These are phyloP conservation scores for Ophion ellenae DNA, from an alignment of 2,888 invertebrate genomes.

Conservation along the genomic window DNA sequence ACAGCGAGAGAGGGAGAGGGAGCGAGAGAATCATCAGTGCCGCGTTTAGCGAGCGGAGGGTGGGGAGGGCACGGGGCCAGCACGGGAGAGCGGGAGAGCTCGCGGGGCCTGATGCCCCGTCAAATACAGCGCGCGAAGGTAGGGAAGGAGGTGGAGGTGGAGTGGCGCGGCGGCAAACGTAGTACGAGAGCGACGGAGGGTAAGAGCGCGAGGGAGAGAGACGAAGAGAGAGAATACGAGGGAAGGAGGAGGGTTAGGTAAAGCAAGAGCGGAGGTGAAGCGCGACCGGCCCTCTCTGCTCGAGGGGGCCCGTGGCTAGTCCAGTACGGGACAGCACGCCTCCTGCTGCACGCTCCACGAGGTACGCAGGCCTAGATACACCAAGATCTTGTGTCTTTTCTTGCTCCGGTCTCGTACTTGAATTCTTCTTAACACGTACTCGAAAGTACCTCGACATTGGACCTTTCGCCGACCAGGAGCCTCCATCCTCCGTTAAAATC, in stretches of 20 bases:
- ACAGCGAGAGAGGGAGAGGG: conserved; percentile 41
- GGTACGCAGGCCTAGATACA: conserved; percentile 76
- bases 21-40: conserved; percentile 49
- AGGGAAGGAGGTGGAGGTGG: conserved; percentile 69
- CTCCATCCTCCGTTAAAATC: not conserved
- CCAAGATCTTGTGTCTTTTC: conserved; percentile 60
- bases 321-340: conserved; percentile 84
- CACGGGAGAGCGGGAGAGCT: conserved; percentile 66
- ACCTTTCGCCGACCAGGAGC: not conserved
- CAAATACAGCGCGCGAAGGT: conserved; percentile 64
- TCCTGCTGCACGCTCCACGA: conserved; percentile 83
- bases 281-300: conserved; percentile 82
- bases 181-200: conserved; percentile 64
- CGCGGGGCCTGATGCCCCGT: conserved; percentile 66
- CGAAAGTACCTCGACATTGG: not conserved
- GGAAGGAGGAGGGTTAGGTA: conserved; percentile 76
- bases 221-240: conserved; percentile 61
- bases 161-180: conserved; percentile 57
- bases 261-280: conserved; percentile 79
- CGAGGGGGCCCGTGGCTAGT: conserved; percentile 82
- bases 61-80: conserved; percentile 52
- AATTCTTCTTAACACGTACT: not conserved
- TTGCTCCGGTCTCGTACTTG: conserved; percentile 47
- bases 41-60: conserved; percentile 38
- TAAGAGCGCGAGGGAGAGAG: conserved; percentile 64